Conservation (phyloP, 1,140 invertebrate species). For the Archegozetes longisetosus region DNA sequence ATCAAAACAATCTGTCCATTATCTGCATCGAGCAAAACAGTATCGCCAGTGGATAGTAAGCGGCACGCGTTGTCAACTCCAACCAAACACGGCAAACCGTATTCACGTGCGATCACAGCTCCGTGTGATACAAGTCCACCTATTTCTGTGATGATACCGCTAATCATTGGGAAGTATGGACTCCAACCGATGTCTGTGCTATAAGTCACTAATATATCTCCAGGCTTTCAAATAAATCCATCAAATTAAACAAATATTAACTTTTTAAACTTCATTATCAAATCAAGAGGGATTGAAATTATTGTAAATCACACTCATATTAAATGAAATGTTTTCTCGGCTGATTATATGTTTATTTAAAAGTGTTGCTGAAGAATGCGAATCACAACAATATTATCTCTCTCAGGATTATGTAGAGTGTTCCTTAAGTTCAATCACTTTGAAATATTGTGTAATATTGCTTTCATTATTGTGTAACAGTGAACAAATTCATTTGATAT, state of each 20-base stretch:
- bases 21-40: conserved; percentile 22
- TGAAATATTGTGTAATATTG: too few relatives aligned
- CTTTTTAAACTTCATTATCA: background rate
- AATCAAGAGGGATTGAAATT: background rate
- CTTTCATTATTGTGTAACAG: too few relatives aligned
- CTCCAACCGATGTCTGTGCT: conserved; percentile 72
- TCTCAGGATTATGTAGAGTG: too few relatives aligned
- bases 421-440: too few relatives aligned
- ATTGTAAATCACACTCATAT: background rate
- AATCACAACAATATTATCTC: too few relatives aligned
- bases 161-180: conserved; percentile 63
- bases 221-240: conserved; percentile 28
- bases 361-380: too few relatives aligned
- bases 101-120: conserved; percentile 71
- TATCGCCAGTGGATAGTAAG: conserved; percentile 44
- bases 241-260: background rate
- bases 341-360: background rate
- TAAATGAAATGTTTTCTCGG: background rate
- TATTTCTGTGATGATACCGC: conserved; percentile 63
- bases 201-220: conserved; percentile 59
- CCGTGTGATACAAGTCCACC: conserved; percentile 72
- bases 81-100: conserved; percentile 63
- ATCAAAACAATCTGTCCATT: conserved; percentile 20
- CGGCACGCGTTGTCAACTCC: conserved; percentile 48
- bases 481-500: too few relatives aligned